Conservation (phyloP, 2,797 vertebrate species). For the Xyrichtys novacula region DNA sequence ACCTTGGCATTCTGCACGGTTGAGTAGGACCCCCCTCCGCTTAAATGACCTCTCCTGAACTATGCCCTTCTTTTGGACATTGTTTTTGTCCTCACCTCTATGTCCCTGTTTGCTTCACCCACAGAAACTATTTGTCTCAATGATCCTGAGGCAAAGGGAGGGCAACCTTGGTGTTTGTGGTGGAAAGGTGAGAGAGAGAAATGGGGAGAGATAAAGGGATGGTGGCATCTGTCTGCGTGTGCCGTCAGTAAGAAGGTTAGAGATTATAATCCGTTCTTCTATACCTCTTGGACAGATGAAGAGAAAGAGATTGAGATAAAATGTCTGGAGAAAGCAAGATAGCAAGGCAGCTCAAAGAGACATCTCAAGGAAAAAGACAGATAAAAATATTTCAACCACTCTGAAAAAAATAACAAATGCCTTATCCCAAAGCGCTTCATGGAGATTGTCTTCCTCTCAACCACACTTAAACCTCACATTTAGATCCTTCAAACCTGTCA, state of each 20-base stretch:
- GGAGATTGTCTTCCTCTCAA: not conserved
- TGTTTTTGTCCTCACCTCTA: conserved; percentile 19
- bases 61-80: not conserved
- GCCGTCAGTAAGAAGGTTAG: conserved; percentile 31
- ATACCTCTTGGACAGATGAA: conserved; percentile 22
- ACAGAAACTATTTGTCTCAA: not conserved
- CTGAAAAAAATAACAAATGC: not conserved
- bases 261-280: conserved; percentile 49
- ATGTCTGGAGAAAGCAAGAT: not conserved
- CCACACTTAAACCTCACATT: conserved; percentile 6
- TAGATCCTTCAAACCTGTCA: conserved; percentile 43
- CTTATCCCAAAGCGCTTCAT: not conserved
- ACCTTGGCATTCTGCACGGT: conserved; percentile 72
- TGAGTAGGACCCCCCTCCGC: conserved; percentile 23
- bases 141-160: conserved; percentile 16
- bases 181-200: conserved; percentile 25
- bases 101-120: conserved; percentile 12
- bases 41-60: conserved; percentile 64
- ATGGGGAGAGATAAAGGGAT: conserved; percentile 28
- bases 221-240: conserved; percentile 38
- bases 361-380: not conserved
- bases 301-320: conserved; percentile 30
- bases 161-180: not conserved
- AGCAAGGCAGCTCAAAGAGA: not conserved
- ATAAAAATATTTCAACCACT: too few relatives aligned